A percentile compares a stretch with the other conserved stretches of the same genome.
phyloP scores from a whole-genome alignment of 2,888 invertebrate species.

The Colostygia pectinataria region DNA sequence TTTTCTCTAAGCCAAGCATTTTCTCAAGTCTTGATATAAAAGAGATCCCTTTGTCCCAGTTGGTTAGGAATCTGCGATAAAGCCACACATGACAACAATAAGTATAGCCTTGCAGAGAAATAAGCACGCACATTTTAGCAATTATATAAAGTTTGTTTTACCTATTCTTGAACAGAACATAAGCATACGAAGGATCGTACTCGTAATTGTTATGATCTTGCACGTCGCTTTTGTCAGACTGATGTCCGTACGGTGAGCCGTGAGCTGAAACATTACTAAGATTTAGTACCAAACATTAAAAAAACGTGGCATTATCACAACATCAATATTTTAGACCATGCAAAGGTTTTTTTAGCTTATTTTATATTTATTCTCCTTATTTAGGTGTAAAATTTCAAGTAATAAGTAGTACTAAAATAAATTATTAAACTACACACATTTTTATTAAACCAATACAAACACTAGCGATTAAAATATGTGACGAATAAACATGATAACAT shows the following conservation, averaged over 20 bases:
- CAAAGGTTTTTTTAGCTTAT: conserved; percentile 14
- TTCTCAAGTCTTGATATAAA: conserved; percentile 87
- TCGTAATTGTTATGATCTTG: conserved; percentile 83
- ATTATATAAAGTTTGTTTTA: conserved; percentile 53
- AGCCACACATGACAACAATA: conserved; percentile 34
- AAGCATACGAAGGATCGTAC: conserved; percentile 90
- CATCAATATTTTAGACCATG: conserved; percentile 32
- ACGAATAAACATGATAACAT: conserved; percentile 20
- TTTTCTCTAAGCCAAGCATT: conserved; percentile 86
- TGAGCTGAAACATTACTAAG: conserved; percentile 54
- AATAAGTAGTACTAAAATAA: background rate
- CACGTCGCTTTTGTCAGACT: conserved; percentile 43
- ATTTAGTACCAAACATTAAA: conserved; percentile 5
- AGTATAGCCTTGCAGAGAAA: conserved; percentile 28
- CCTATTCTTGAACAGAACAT: conserved; percentile 89
- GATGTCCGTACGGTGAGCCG: conserved; percentile 50
- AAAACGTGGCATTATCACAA: conserved; percentile 12
- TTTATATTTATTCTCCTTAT: background rate
- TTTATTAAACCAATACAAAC: background rate
- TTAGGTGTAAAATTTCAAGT: no score
- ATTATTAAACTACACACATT: no score
- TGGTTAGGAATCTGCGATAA: conserved; percentile 59
- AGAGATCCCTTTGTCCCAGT: conserved; percentile 88
- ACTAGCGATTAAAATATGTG: background rate
- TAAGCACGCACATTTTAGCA: conserved; percentile 15